Base-by-base conservation (phyloP, 1,140 invertebrate species). In the Rhyzopertha dominica region DNA sequence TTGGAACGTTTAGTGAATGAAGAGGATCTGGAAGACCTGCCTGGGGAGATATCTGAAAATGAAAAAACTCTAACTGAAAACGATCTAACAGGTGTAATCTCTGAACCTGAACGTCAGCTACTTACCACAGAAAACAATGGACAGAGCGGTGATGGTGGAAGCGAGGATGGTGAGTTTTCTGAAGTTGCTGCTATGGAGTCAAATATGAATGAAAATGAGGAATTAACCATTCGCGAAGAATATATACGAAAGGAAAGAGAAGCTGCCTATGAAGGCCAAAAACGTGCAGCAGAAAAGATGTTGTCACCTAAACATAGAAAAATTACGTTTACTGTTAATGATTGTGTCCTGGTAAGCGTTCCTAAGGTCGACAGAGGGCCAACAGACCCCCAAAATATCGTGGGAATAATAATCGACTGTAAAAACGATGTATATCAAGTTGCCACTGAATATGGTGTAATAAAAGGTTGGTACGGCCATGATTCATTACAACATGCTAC, bases 381-480 rank as follows among this genome's bases (percentile, higher is more conserved):
- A 18, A 23, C 53, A 20, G 45, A 57, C 35, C 30, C 38, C 9
- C 52, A 58, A 49, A 51, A 54, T 23, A 23, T 59, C 3, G 32
- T 55, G 20, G 53, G 54, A 40, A 52, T 46, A 40, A 35, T 59
- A 13, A 14, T 54, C 34, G 42, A 50, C 8, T 48, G 47, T 24
- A 40, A 13, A 19, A 54, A 56, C 45, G 45, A 41, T 12, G 38
- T 58, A 29, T 58, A 56, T 30, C 30, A 52, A 58, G 53, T 58
- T 43, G 56, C 53, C 25, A 59, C 51, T 20, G 17, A 18, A 14
- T 47, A 50, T 45, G 50, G 50, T 1, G 8, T 51, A n/a, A 49
- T 60, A 28, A 56, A 53, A 19, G 46, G 54, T 23, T 59, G 54
- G 58, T n/a, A n/a, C n/a, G n/a, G n/a, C n/a, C n/a, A n/a, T n/a